Base-by-base conservation (phyloP, 2,888 invertebrate genomes). In the Andrena minutula region DNA sequence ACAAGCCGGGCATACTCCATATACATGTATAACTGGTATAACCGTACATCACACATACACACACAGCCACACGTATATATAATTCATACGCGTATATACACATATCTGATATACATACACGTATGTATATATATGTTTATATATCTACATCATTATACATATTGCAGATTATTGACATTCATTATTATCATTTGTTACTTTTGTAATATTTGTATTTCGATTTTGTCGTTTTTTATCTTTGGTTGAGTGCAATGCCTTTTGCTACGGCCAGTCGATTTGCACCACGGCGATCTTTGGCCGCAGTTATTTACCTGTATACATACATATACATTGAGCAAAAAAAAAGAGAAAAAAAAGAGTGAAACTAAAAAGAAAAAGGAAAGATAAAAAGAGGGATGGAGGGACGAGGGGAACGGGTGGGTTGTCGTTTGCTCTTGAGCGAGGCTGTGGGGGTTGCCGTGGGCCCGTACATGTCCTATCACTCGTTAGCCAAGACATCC, bases 1-100 rank as follows among this genome's bases (percentile, higher is more conserved):
- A 23, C 10, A 56, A 26, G 4, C 56, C 56, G 23, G 23, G 23
- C 56, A 92, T 93, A 92, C 93, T 93, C 94, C 95, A 94, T 92
- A 90, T 86, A 82, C 63, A 41, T 58, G 41, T 51, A 26, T 56
- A 26, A 20, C 60, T 64, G 77, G 85, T 75, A 71, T 83, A 70
- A 89, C 85, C 41, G 85, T 87, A 84, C 86, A 83, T 87, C 28
- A 80, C 86, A 81, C 87, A 80, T 2, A 79, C 86, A 78, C 79
- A 86, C 87, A 64, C 51, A 69, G 82, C 71, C 63, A 64, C 83
- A 60, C 64, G 63, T 84, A 80, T 81, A 35, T 72, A 76, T 79
- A 65, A 89, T 89, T 87, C 84, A 85, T 87, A 83, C 86, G 86
- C 86, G 83, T 87, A 84, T 86, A 77, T 84, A 86, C 85, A 66